Conservation (phyloP, 2,113 vertebrate species). For the Chaetura pelagica region DNA sequence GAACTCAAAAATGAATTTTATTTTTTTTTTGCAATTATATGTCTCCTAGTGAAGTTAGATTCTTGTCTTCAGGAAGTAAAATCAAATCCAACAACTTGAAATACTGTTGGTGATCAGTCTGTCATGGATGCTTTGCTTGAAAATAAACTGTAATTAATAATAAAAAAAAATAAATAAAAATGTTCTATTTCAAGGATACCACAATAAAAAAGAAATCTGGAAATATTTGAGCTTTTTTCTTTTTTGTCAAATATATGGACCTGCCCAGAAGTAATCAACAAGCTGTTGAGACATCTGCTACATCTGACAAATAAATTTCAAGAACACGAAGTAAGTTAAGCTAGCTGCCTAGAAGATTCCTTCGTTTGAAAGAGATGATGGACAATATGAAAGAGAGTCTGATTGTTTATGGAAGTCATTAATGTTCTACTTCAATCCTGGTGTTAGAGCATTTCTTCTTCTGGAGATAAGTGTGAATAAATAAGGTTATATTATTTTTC, state of each 20-base stretch:
- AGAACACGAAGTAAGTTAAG: neutral
- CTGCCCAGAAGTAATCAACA: neutral
- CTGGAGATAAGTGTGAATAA: neutral
- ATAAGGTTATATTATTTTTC: neutral
- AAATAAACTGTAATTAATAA: neutral
- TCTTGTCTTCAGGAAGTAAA: slow-evolving; percentile 25
- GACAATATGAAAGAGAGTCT: neutral
- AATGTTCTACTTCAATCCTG: neutral
- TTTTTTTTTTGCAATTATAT: slow-evolving; percentile 22
- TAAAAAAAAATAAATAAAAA: too few species aligned
- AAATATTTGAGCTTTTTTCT: neutral
- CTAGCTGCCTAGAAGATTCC: neutral
- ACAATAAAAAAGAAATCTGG: neutral
- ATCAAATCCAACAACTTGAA: slow-evolving; percentile 38
- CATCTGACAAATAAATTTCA: neutral
- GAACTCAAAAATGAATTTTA: neutral
- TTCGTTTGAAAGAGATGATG: neutral
- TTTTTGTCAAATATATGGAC: neutral
- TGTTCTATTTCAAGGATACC: neutral
- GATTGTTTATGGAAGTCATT: neutral
- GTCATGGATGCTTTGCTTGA: neutral
- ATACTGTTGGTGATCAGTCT: neutral
- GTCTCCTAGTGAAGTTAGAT: neutral
- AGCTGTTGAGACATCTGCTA: neutral
- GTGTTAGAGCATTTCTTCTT: neutral